Percentiles rank a stretch among this genome's conserved stretches.
These are phyloP conservation scores for Stercorarius parasiticus DNA, from an alignment of 2,113 vertebrate species.

Conservation along the genomic window DNA sequence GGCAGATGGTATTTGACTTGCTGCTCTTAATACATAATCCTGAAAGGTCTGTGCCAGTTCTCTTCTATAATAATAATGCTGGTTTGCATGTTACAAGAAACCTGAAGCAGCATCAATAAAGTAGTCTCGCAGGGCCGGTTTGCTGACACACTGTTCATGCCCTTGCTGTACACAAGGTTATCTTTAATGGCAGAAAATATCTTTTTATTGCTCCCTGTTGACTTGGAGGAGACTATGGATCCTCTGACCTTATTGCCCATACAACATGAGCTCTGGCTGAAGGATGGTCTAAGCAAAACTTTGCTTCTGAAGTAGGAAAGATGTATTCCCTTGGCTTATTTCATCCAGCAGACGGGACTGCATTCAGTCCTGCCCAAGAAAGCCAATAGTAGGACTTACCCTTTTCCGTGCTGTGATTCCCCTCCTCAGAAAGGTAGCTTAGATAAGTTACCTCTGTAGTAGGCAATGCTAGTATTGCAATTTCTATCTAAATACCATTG, in stretches of 20 bases:
- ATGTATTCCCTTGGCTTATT: neutral
- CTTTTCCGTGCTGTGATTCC: neutral
- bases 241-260: neutral
- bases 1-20: constrained; percentile 29
- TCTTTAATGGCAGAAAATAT: constrained; percentile 14
- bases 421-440: neutral
- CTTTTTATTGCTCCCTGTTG: constrained; percentile 26
- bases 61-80: neutral
- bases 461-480: neutral
- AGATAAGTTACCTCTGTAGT: neutral
- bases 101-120: constrained; percentile 16
- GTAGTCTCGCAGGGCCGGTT: neutral
- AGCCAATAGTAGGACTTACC: neutral
- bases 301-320: neutral
- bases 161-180: neutral
- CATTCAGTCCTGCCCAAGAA: neutral
- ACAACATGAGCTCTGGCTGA: neutral
- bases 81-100: neutral
- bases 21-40: constrained; percentile 4
- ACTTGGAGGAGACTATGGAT: neutral
- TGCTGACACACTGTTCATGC: neutral
- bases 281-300: neutral
- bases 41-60: constrained; percentile 20
- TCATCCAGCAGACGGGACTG: neutral
- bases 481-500: neutral